Evolutionary conservation across 2,113 vertebrate species (phyloP).

Genomic region (Anguilla rostrata): DNA sequence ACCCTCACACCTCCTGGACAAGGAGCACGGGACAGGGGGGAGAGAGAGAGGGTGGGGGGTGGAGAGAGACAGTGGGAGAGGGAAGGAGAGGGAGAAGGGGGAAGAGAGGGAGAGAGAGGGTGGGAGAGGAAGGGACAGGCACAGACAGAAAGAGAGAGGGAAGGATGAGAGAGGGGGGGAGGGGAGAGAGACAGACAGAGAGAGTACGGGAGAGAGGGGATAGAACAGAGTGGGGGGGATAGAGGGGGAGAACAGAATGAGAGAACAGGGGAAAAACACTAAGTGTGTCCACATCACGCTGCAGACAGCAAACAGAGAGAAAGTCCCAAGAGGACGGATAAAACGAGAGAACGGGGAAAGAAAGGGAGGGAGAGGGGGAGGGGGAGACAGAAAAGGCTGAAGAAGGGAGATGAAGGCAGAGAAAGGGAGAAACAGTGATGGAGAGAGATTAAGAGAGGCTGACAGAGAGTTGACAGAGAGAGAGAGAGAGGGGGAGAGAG

Average conservation of each 20-base stretch:
- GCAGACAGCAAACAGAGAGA: conserved; percentile 20
- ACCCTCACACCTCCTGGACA: neutral
- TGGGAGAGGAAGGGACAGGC: no score
- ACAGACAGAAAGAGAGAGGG: neutral
- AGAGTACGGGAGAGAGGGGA: neutral
- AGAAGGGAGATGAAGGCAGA: conserved; percentile 24
- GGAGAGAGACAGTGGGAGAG: neutral
- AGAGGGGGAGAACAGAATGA: neutral
- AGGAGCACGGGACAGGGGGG: neutral
- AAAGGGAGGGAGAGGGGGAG: neutral
- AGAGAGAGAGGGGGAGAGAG: conserved; percentile 35
- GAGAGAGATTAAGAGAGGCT: conserved; percentile 11
- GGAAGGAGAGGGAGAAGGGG: neutral
- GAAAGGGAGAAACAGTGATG: conserved; percentile 1
- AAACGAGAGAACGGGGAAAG: conserved; percentile 14
- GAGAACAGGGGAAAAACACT: neutral
- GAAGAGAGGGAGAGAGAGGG: no score
- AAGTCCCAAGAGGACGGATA: neutral
- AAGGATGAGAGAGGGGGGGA: neutral
- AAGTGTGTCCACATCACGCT: conserved; percentile 14
- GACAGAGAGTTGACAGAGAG: conserved; percentile 43
- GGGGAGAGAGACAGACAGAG: neutral
- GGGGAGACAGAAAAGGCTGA: conserved; percentile 17
- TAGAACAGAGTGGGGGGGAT: neutral
- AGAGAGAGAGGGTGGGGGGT: conserved; percentile 5